Evolutionary conservation across 2,888 invertebrate species (phyloP).

Genomic region (Drosophila multiciliata): DNA sequence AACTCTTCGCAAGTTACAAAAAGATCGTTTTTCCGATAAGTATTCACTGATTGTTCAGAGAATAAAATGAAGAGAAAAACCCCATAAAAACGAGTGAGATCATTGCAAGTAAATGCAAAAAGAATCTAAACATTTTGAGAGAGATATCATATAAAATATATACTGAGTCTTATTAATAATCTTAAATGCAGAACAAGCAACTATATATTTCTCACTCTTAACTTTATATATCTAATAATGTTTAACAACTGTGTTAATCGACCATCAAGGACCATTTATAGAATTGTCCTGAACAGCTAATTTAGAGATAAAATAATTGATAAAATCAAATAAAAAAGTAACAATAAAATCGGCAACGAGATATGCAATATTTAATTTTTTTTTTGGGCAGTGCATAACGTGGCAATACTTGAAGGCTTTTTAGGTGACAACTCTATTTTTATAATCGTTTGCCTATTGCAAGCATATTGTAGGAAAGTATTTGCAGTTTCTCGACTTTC

Average conservation of each 20-base stretch:
- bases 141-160: not conserved
- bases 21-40: not conserved
- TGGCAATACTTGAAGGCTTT: slow-evolving; percentile 18
- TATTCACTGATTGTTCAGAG: not conserved
- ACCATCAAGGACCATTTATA: not conserved
- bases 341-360: not conserved
- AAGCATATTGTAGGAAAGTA: slow-evolving; percentile 30
- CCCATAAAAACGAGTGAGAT: not conserved
- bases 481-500: slow-evolving; percentile 9
- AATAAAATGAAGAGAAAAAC: not conserved
- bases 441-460: slow-evolving; percentile 39
- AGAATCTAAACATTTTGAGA: not conserved
- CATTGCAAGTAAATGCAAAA: not conserved
- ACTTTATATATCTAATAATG: not conserved
- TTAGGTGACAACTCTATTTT: slow-evolving; percentile 68
- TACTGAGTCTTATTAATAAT: not conserved
- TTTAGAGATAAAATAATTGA: not conserved
- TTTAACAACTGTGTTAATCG: not conserved
- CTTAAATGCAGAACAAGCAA: not conserved
- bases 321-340: not conserved
- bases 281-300: not conserved
- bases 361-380: not conserved
- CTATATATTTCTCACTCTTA: not conserved
- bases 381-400: slow-evolving; percentile 31
- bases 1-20: not conserved